Conservation (phyloP, 2,113 vertebrate species). For the Lynx canadensis region DNA sequence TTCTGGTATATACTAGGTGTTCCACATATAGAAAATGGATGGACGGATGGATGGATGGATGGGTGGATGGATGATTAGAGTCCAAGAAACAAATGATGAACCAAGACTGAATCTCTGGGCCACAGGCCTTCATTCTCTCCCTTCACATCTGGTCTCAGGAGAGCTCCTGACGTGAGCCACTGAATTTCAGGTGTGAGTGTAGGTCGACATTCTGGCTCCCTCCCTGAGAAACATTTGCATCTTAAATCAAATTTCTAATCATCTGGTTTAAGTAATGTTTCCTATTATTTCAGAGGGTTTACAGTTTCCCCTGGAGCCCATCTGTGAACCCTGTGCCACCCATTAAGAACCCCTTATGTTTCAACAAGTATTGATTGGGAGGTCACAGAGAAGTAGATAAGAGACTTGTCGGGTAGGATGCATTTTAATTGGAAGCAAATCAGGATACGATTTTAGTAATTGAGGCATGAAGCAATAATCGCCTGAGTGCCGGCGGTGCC, state of each 20-base stretch:
- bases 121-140: neutral
- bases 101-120: neutral
- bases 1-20: neutral
- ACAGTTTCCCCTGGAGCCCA: neutral
- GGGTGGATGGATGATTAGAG: neutral
- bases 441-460: slow-evolving; percentile 27
- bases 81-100: slow-evolving; percentile 16
- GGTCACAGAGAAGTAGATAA: slow-evolving; percentile 37
- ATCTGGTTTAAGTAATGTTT: slow-evolving; percentile 10
- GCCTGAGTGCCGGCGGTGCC: neutral
- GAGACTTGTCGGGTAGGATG: neutral
- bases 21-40: neutral
- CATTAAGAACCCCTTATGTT: slow-evolving; percentile 9
- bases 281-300: slow-evolving; percentile 26
- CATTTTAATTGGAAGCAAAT: slow-evolving; percentile 61
- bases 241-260: slow-evolving; percentile 23
- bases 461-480: slow-evolving; percentile 23
- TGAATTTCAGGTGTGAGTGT: slow-evolving; percentile 27
- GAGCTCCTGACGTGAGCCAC: neutral
- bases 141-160: neutral
- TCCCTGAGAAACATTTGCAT: slow-evolving; percentile 29
- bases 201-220: neutral
- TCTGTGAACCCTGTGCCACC: neutral
- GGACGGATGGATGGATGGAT: neutral
- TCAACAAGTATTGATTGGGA: slow-evolving; percentile 56